Evolutionary conservation across 30 jellyfish, hydroid and myxozoan genomes (phyloP), one percentile per base, ranked within the genome.

Genomic region (Clytia hemisphaerica): DNA sequence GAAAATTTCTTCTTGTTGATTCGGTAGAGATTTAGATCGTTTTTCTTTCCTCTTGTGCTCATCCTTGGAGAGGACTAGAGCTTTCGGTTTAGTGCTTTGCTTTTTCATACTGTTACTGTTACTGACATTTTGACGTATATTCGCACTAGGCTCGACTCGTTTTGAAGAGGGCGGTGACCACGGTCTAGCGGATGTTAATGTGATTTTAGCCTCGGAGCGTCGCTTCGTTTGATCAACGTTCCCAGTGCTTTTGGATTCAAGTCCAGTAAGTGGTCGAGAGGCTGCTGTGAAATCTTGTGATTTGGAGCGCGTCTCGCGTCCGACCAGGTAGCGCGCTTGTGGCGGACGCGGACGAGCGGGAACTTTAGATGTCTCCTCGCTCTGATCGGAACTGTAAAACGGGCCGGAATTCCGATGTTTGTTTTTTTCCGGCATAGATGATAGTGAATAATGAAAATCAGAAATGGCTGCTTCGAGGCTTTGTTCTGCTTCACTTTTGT

Each of bases 401-500:
- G 79, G 48, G 27, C 27, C 16, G 19, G 45, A 16, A 33, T 33
- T 36, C 29, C 45, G 32, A 3, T 32, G n/a, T 9, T 44, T 26
- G 12, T 49, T 57, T 22, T 81, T 63, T 9, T 76, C 89, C 15
- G 92, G 99, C 73, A 91, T 70, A 18, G 70, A 67, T 18, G 95
- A 82, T 21, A 91, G 53, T 5, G 94, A 66, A 47, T 78, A 55
- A 50, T 91, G 93, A 63, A 91, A 81, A 10, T 91, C 99, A 25
- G 93, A 66, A 1, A 91, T 71, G 0, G 99, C 99, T 1, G 94
- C 95, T 38, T 91, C 99, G 1, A 91, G 68, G 71, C 94, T 91
- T 68, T 91, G 94, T 73, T 91, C 99, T 12, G 99, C 99, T 67
- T 91, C 99, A 45, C 99, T 91, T 72, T 91, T 91, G 72, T 59